Evolutionary conservation across 2,797 vertebrate species (phyloP), one percentile per base, ranked within the genome.

Genomic region (Euphonia xanthogaster): DNA sequence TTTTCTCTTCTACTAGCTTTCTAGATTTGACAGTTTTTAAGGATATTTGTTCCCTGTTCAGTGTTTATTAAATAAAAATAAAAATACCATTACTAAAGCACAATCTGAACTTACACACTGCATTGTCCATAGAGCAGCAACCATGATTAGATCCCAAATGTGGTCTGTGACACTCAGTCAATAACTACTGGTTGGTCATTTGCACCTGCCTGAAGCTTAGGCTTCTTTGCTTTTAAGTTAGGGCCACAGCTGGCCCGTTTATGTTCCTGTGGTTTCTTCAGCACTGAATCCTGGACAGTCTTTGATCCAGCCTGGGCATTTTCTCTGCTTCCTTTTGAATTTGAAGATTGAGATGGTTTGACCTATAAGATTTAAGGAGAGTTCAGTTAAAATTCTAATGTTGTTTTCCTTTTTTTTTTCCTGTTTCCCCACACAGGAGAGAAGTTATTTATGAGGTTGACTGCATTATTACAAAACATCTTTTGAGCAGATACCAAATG

Each of bases 211-310:
- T 95, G 75, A 44, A 95, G 71, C 84, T 98, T 98, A 53, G 90
- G 94, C 98, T 98, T 99, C 98, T 99, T 99, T 97, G 98, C 71
- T 97, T 98, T 96, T 78, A 97, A 78, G 39, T 94, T 78, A 78
- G 95, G 93, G 90, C 86, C 90, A 93, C 94, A 96, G 28, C 77
- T 84, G 16, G 92, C 62, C 10, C 93, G 85, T 81, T 97, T 97
- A 91, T 91, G 97, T 85, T 97, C 97, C 62, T 94, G 97, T 77
- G 95, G 94, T 90, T 97, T 95, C 96, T 97, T 98, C 89, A 86
- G 81, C 66, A 2, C 35, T 50, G 90, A 71, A 31, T 54, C 62
- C 17, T 90, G 90, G 37, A 42, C 51, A 51, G 81, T 77, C 76
- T 98, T 96, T 94, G 97, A 79, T 86, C 73, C 72, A 95, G 83